Percentiles rank a stretch among this genome's conserved stretches.
Evolutionary conservation across 1,140 invertebrate genomes (phyloP).

Genomic region (Sitobion miscanthi): DNA sequence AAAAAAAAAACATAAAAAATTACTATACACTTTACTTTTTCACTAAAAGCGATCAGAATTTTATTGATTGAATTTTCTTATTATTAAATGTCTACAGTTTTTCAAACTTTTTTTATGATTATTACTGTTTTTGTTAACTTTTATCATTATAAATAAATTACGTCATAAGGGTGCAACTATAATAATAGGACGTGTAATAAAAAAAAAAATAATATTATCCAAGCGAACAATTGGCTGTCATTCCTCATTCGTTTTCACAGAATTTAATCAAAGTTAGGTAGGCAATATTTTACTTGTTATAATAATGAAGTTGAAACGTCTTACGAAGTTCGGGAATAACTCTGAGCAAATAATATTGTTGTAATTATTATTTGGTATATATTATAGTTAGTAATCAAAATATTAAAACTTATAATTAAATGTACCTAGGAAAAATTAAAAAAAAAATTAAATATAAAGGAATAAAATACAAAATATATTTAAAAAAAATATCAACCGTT

Average conservation of each 20-base stretch:
- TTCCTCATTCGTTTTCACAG: background rate
- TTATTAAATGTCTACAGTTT: background rate
- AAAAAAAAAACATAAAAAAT: background rate
- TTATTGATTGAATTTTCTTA: background rate
- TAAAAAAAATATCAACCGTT: background rate
- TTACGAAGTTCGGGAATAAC: background rate
- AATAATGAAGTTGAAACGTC: background rate
- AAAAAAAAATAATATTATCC: background rate
- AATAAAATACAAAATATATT: background rate
- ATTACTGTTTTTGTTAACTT: background rate
- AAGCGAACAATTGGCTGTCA: background rate
- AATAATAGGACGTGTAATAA: background rate
- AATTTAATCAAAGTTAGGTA: background rate
- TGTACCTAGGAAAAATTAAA: background rate
- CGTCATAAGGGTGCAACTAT: background rate
- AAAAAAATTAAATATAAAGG: background rate
- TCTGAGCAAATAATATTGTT: background rate
- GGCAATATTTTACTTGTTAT: background rate
- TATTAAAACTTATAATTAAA: background rate
- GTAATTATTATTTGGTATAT: background rate
- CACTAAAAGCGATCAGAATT: background rate
- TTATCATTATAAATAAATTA: constrained; percentile 10
- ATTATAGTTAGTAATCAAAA: background rate
- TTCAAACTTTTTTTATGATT: background rate
- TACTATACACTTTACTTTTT: background rate